phyloP scores from a whole-genome alignment of 2,888 invertebrate genomes.

The Cataglyphis albicans region DNA sequence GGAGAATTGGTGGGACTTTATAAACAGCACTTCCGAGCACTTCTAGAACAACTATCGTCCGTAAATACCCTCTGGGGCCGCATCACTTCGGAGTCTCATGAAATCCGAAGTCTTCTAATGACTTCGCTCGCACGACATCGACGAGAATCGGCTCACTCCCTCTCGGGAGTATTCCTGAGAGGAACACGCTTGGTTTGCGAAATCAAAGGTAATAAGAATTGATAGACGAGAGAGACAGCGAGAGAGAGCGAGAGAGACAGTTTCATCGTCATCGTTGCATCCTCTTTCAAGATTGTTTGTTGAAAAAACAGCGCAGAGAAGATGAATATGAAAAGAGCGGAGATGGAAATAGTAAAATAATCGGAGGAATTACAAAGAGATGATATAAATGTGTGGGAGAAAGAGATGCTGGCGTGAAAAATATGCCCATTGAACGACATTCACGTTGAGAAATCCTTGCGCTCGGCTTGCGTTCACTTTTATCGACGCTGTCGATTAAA shows the following conservation, averaged over 20 bases:
- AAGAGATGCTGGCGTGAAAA: not conserved
- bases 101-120: slow-evolving; percentile 14
- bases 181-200: not conserved
- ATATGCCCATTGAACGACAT: not conserved
- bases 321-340: slow-evolving; percentile 58
- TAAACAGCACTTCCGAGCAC: slow-evolving; percentile 39
- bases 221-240: not conserved
- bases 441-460: not conserved
- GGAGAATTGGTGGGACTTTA: slow-evolving; percentile 36
- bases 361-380: not conserved
- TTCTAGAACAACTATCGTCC: slow-evolving; percentile 48
- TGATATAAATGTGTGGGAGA: not conserved
- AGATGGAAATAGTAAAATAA: slow-evolving; percentile 16
- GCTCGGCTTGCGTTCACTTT: not conserved
- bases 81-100: slow-evolving; percentile 19
- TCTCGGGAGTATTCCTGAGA: not conserved
- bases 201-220: slow-evolving; percentile 57
- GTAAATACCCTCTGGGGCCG: slow-evolving; percentile 57
- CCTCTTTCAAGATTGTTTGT: not conserved
- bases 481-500: not conserved
- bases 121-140: slow-evolving; percentile 11
- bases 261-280: not conserved
- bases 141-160: not conserved
- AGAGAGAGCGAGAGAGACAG: slow-evolving; percentile 7
- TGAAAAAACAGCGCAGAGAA: not conserved